A percentile compares a stretch with the other conserved stretches of the same genome.
phyloP scores from a whole-genome alignment of 2,797 vertebrate genomes.

The Sternarchorhynchus goeldii region DNA sequence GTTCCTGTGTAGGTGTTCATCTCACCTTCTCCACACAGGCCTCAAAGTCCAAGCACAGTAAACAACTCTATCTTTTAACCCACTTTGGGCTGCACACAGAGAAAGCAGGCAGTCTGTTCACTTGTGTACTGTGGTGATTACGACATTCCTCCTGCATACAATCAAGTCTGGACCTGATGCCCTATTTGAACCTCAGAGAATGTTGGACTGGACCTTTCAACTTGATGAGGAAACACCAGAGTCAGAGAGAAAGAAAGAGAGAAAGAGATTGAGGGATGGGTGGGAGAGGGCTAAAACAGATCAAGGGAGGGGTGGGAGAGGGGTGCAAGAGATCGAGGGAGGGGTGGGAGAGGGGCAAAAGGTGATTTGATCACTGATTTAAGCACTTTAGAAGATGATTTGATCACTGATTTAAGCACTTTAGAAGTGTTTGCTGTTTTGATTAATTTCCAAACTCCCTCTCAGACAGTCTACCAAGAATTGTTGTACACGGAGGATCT shows the following conservation, averaged over 20 bases:
- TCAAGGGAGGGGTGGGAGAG: not conserved
- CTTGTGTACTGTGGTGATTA: constrained; percentile 51
- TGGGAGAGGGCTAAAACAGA: too few species aligned
- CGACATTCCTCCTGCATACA: constrained; percentile 46
- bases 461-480: constrained; percentile 5
- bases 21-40: not conserved
- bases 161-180: constrained; percentile 37
- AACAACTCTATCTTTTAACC: constrained; percentile 69
- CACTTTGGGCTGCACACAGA: constrained; percentile 45
- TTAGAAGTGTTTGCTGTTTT: constrained; percentile 30
- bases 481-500: too few species aligned
- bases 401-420: not conserved
- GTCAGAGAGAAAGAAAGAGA: not conserved
- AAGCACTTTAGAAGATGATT: constrained; percentile 2
- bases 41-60: constrained; percentile 23
- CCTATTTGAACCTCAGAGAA: constrained; percentile 28
- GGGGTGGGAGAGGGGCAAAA: not conserved
- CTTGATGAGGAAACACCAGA: too few species aligned
- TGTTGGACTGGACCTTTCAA: constrained; percentile 10
- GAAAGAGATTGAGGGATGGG: not conserved
- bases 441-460: constrained; percentile 37
- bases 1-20: not conserved
- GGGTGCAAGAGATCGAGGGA: not conserved
- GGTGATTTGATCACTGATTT: not conserved
- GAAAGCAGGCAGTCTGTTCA: constrained; percentile 16